Conservation (phyloP, 2,888 invertebrate species). For the Furcula furcula region DNA sequence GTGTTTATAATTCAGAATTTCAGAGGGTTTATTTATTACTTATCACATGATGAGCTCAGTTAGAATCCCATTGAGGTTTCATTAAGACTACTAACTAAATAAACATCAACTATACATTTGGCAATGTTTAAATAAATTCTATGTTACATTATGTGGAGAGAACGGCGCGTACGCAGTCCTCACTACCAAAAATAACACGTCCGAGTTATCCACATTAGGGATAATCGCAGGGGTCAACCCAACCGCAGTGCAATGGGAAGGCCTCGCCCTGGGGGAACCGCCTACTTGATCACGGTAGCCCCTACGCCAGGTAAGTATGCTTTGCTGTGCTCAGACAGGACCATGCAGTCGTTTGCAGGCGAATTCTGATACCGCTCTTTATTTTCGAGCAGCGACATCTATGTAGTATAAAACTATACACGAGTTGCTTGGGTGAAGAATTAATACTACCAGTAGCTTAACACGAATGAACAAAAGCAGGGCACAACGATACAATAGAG, state of each 20-base stretch:
- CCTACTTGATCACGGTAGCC: conserved; percentile 51
- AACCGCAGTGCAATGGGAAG: conserved; percentile 48
- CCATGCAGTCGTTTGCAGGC: conserved; percentile 14
- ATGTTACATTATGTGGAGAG: conserved; percentile 17
- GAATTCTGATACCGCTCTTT: conserved; percentile 30
- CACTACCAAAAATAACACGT: conserved; percentile 53
- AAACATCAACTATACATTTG: background rate
- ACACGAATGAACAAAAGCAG: too few species aligned
- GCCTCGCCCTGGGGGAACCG: conserved; percentile 55
- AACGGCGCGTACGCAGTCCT: conserved; percentile 55
- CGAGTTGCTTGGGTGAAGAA: too few species aligned
- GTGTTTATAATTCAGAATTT: too few species aligned
- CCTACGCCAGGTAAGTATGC: conserved; percentile 56
- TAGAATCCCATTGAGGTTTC: too few species aligned
- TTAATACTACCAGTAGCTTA: too few species aligned
- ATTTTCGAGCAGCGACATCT: conserved; percentile 23
- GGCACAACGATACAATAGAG: too few species aligned
- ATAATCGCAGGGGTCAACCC: conserved; percentile 54
- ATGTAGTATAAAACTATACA: background rate
- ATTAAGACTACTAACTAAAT: background rate
- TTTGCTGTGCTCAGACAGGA: background rate
- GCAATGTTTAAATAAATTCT: background rate
- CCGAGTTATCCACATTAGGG: conserved; percentile 53
- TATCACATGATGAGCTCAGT: too few species aligned
- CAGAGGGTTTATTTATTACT: too few species aligned